Evolutionary conservation across 2,888 invertebrate species (phyloP), one percentile per base, ranked within the genome.

Genomic region (Bruchidius siliquastri): DNA sequence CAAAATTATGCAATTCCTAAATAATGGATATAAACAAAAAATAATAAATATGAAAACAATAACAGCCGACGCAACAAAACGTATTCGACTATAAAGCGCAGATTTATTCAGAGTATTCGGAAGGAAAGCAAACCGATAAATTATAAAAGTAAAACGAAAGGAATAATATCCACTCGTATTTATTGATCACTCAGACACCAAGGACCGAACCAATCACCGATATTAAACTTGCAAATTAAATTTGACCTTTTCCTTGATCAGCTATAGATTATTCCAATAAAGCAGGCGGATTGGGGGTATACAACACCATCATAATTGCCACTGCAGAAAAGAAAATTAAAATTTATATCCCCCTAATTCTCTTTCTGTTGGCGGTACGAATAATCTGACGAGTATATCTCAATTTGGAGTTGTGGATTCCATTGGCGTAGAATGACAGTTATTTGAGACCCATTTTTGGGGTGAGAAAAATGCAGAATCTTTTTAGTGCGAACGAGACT

Each of bases 341-440:
- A 85, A 85, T 85, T 85, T 86, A 86, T 85, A 85, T 84, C 83
- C 82, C 81, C 81, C 80, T 82, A 84, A 84, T 85, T 84, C 84
- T 13, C 84, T 73, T 72, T 75, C 77, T 76, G 78, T 78, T 79
- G 74, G 76, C 77, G 75, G 77, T 77, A 75, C 77, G 80, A 81
- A 82, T 81, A 81, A 80, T 79, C 81, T 67, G 21, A 77, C 78
- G 77, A 80, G 79, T 79, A 79, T 79, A 81, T 82, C 81, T 82
- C 81, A 83, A 85, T 84, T 84, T 83, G 74, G 76, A 78, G 82
- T 82, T 81, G 82, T 13, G 18, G 49, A 49, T 49, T 49, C 13
- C 49, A 49, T 49, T 13, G 49, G 49, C 49, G 49, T 49, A 49
- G 49, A 49, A 49, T 49, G 80, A 72, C 74, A 79, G 76, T 76